Evolutionary conservation across 2,888 invertebrate genomes (phyloP).

Genomic region (Eristalis arbustorum): DNA sequence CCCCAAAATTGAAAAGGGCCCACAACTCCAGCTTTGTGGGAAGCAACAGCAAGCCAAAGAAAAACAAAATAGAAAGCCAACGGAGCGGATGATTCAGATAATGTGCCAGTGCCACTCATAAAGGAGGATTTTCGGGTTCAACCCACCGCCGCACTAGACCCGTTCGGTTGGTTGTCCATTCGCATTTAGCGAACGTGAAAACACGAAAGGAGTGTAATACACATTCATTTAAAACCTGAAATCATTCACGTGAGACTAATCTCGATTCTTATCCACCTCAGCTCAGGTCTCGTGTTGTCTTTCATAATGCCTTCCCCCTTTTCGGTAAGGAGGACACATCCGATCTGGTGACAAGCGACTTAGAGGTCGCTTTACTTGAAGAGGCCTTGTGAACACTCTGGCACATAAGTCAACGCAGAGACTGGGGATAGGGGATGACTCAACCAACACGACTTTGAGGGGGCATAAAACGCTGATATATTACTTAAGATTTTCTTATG

Average conservation of each 20-base stretch:
- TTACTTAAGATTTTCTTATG: no score
- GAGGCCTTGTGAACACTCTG: background rate
- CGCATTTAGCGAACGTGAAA: background rate
- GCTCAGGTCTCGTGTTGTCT: background rate
- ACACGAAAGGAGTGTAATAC: background rate
- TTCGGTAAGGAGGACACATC: background rate
- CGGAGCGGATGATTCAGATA: background rate
- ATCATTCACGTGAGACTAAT: constrained; percentile 1
- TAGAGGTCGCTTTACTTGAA: background rate
- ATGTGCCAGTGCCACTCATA: background rate
- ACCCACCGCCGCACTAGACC: background rate
- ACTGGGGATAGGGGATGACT: no score
- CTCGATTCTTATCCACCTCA: background rate
- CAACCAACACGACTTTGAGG: no score
- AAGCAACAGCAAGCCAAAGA: background rate
- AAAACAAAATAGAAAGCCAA: background rate
- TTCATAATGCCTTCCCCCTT: background rate
- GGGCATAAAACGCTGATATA: no score
- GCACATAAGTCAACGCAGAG: no score
- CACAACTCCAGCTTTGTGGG: background rate
- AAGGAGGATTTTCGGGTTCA: background rate
- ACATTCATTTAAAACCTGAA: background rate
- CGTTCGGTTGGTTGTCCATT: background rate
- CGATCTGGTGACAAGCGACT: background rate
- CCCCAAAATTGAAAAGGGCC: background rate